Evolutionary conservation across 1,140 invertebrate species (phyloP).

Genomic region (Scaptomyza montana): DNA sequence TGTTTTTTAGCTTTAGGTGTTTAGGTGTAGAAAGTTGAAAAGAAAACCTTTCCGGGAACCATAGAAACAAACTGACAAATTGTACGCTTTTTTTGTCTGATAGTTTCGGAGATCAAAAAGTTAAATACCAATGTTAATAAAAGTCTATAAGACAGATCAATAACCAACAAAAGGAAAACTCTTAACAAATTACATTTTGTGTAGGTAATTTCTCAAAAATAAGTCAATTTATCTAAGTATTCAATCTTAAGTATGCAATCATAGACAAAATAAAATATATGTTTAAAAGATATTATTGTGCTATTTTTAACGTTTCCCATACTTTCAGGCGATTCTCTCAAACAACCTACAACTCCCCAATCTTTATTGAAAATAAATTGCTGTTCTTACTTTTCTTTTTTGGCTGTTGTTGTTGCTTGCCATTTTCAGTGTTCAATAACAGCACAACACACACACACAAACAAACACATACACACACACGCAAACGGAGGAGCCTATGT

Average conservation of each 20-base stretch:
- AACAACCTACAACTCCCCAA: not conserved
- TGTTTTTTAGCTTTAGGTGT: no score
- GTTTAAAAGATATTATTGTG: not conserved
- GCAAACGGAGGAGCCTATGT: conserved; percentile 40
- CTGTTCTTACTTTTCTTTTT: conserved; percentile 4
- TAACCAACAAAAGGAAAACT: not conserved
- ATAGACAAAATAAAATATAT: no score
- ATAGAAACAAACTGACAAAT: no score
- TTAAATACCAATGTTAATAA: no score
- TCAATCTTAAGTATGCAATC: no score
- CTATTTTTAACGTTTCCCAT: conserved; percentile 6
- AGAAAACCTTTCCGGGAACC: no score
- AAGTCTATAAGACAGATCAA: not conserved
- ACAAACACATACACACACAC: conserved; percentile 17
- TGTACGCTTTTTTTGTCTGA: no score
- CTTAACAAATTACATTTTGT: no score
- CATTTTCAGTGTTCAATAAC: conserved; percentile 22
- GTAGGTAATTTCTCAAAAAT: no score
- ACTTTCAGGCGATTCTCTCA: not conserved
- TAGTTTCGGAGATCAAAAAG: no score
- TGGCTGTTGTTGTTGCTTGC: conserved; percentile 3
- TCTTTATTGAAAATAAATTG: conserved; percentile 33
- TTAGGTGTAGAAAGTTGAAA: no score
- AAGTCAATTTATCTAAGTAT: no score
- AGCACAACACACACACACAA: conserved; percentile 6